phyloP scores from a whole-genome alignment of 2,888 invertebrate genomes.

The Aphidius colemani region DNA sequence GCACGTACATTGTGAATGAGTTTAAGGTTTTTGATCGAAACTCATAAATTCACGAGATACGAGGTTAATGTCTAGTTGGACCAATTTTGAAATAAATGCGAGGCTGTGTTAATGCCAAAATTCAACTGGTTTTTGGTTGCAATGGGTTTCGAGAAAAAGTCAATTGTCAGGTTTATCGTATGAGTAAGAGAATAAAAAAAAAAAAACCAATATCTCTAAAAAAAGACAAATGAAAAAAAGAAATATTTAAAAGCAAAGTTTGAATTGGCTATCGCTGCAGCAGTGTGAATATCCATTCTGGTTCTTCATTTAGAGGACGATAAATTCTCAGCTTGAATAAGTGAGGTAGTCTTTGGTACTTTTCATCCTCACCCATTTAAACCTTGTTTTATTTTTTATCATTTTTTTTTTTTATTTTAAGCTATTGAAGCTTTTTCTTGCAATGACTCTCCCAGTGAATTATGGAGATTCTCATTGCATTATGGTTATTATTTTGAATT shows the following conservation, averaged over 20 bases:
- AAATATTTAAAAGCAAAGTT: constrained; percentile 24
- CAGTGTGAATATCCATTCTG: constrained; percentile 25
- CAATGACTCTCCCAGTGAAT: no score
- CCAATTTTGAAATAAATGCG: background rate
- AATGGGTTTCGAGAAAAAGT: constrained; percentile 25
- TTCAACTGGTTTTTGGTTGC: no score
- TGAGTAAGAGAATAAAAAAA: constrained; percentile 8
- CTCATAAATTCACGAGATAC: constrained; percentile 34
- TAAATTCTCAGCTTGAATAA: constrained; percentile 43
- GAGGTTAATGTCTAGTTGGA: background rate
- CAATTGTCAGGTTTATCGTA: no score
- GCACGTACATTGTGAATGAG: constrained; percentile 16
- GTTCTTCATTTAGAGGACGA: constrained; percentile 36
- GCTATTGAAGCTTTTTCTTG: constrained; percentile 16
- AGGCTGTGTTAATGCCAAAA: no score
- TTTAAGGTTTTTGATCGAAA: constrained; percentile 33
- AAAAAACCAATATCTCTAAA: constrained; percentile 7
- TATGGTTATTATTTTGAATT: no score
- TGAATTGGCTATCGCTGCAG: background rate
- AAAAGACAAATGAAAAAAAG: constrained; percentile 19
- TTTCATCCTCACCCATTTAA: constrained; percentile 1
- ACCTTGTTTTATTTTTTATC: background rate
- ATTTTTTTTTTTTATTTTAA: background rate
- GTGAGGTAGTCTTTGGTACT: constrained; percentile 29
- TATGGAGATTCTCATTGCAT: no score